Percentiles rank a stretch among this genome's conserved stretches.
These are phyloP conservation scores for Linyphia triangularis DNA, from an alignment of 2,888 invertebrate species.

Conservation along the genomic window DNA sequence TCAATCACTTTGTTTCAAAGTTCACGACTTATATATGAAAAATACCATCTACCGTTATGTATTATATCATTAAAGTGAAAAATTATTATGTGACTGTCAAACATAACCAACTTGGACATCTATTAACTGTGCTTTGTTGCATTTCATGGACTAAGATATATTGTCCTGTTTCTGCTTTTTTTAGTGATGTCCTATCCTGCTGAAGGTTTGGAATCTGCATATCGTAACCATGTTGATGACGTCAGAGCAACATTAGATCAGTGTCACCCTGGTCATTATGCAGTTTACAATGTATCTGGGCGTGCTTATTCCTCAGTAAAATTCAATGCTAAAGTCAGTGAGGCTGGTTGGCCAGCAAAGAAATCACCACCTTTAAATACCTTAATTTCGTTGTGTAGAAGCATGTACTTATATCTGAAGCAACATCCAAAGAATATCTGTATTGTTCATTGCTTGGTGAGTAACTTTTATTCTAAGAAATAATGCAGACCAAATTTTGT, in stretches of 20 bases:
- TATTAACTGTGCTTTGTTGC: not conserved
- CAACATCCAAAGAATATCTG: conserved; percentile 90
- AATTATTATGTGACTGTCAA: too few species aligned
- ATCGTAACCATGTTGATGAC: conserved; percentile 95
- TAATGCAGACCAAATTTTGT: too few species aligned
- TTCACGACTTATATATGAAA: too few species aligned
- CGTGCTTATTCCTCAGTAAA: conserved; percentile 81
- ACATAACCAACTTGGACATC: too few species aligned
- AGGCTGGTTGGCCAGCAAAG: conserved; percentile 81
- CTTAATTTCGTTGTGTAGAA: conserved; percentile 90
- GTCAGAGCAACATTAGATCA: conserved; percentile 88
- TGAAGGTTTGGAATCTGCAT: conserved; percentile 95
- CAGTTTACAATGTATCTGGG: conserved; percentile 90
- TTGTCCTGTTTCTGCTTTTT: conserved; percentile 20
- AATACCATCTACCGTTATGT: too few species aligned
- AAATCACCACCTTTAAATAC: conserved; percentile 89
- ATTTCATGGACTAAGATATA: not conserved
- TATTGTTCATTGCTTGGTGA: conserved; percentile 90
- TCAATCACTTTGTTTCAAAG: too few species aligned
- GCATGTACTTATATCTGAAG: conserved; percentile 91
- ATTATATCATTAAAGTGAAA: too few species aligned
- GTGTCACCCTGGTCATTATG: conserved; percentile 86
- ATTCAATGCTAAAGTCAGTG: conserved; percentile 82
- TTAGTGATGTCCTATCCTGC: conserved; percentile 95
- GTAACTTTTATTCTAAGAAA: too few species aligned